Base-by-base conservation (phyloP, 2,113 vertebrate genomes). In the Hystrix brachyura region DNA sequence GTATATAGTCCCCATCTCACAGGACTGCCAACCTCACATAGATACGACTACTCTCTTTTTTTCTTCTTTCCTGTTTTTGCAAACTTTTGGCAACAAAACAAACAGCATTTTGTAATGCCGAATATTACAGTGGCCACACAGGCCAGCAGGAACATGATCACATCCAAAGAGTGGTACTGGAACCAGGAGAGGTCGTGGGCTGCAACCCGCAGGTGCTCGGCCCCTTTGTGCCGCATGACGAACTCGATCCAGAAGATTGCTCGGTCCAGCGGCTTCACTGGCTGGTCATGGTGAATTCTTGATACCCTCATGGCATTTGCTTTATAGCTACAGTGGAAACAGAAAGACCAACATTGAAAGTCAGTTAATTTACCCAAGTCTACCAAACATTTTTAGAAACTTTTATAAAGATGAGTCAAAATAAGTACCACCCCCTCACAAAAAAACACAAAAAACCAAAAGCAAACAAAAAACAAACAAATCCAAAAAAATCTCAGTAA, bases 181-280 rank as follows among this genome's bases (percentile, higher is more conserved):
- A 99, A 99, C 99, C 99, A 99, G 81, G 98, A 99, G 94, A 99
- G 99, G 7, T 99, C 57, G 34, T 99, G 99, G 74, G 99, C 97
- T 27, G 99, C 98, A 74, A 99, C 98, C 80, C 99, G 98, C 93
- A 99, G 90, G 97, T 99, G 99, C 78, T 99, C 98, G 48, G 99
- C 98, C 43, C 99, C 99, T 92, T 99, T 99, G 97, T 99, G 98
- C 53, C 99, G 98, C 98, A 99, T 99, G 12, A 99, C 99, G 98
- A 98, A 99, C 98, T 99, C 99, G 2, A 99, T 98, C 99, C 99
- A 99, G 98, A 99, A 99, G 69, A 99, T 98, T 0, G 99, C 98
- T 98, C 99, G 98, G 25, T 99, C 99, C 87, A 97, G 97, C 32
- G 99, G 98, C 74, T 94, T 99, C 2, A 99, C 29, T 0, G 99